Conservation (phyloP, 2,797 vertebrate genomes). For the Leptoclinus maculatus region DNA sequence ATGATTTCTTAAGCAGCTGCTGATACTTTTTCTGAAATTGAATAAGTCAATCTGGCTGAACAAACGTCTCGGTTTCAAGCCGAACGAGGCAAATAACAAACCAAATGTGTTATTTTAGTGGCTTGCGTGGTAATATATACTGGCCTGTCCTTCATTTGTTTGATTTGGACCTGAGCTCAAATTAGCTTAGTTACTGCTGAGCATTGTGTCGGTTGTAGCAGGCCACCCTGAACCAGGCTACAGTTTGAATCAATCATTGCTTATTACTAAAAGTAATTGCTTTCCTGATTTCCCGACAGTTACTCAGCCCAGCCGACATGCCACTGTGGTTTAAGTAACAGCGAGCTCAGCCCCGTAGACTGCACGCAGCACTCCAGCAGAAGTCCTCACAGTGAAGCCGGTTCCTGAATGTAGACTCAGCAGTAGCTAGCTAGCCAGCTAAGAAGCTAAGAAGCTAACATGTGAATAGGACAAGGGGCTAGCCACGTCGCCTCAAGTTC, state of each 20-base stretch:
- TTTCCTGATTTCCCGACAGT: not conserved
- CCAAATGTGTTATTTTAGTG: conserved; percentile 5
- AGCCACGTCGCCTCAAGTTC: not conserved
- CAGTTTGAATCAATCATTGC: not conserved
- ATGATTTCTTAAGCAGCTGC: conserved; percentile 28
- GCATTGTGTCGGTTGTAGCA: conserved; percentile 11
- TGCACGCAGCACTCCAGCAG: not conserved
- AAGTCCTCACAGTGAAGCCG: not conserved
- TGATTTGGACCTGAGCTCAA: conserved; percentile 29
- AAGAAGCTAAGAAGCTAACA: not conserved
- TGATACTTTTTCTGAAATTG: conserved; percentile 7
- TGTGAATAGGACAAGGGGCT: not conserved
- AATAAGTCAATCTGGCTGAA: conserved; percentile 27
- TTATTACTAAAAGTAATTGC: not conserved
- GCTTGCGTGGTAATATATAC: conserved; percentile 10
- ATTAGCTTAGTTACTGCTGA: conserved; percentile 26
- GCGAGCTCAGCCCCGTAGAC: not conserved
- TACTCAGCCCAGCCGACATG: not conserved
- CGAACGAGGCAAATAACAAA: conserved; percentile 47
- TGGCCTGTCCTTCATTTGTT: conserved; percentile 10
- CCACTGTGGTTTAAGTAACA: not conserved
- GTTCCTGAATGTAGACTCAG: not conserved
- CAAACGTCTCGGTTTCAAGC: conserved; percentile 36
- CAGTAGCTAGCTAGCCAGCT: not conserved
- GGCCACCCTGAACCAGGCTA: not conserved